Conservation (phyloP, 1,140 invertebrate genomes). For the Babylonia areolata region DNA sequence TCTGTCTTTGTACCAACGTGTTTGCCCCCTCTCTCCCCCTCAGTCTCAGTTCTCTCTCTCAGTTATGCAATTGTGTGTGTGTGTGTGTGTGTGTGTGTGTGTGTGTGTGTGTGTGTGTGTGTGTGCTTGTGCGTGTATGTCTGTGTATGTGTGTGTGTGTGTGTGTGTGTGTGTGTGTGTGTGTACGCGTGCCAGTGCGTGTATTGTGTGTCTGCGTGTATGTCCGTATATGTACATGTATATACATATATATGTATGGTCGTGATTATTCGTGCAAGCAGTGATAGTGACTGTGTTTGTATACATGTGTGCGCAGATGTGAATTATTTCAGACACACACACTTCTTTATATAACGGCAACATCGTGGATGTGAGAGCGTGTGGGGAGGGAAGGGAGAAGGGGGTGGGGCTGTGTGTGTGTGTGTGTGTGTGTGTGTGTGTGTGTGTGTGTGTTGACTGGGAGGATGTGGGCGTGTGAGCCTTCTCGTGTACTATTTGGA, state of each 20-base stretch:
- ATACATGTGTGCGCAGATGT: neutral
- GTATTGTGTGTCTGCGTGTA: neutral
- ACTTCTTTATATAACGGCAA: too few relatives aligned
- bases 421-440: too few relatives aligned
- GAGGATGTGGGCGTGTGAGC: too few relatives aligned
- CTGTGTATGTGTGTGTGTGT: neutral
- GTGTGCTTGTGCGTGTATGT: neutral
- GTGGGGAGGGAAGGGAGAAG: neutral
- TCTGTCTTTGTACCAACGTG: too few relatives aligned
- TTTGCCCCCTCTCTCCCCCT: too few relatives aligned
- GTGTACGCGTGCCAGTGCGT: neutral
- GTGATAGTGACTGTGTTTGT: neutral
- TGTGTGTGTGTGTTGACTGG: too few relatives aligned
- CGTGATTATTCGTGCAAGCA: neutral
- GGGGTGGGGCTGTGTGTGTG: too few relatives aligned
- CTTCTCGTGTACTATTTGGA: too few relatives aligned
- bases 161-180: conserved; percentile 2
- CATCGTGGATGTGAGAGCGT: neutral
- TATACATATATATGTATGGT: neutral
- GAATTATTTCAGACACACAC: too few relatives aligned
- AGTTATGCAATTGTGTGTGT: neutral
- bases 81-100: neutral
- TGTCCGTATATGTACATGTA: neutral
- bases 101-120: conserved; percentile 7
- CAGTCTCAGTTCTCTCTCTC: too few relatives aligned